phyloP scores from a whole-genome alignment of 2,888 invertebrate genomes.

The Clanis bilineata region DNA sequence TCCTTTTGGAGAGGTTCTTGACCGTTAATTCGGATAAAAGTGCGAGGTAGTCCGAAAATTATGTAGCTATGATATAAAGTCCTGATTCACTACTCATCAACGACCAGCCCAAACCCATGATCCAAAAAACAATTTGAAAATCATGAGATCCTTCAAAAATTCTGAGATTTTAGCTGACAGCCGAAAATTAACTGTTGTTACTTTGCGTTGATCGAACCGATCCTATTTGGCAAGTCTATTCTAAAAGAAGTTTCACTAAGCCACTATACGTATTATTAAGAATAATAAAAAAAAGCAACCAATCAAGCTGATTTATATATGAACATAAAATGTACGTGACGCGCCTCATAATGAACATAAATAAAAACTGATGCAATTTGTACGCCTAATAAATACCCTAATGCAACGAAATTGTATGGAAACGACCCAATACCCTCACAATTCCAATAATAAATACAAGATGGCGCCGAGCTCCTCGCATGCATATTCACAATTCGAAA shows the following conservation, averaged over 20 bases:
- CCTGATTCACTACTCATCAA: neutral
- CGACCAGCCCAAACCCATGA: too few relatives aligned
- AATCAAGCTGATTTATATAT: too few relatives aligned
- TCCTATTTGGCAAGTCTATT: too few relatives aligned
- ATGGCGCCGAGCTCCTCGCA: constrained; percentile 8
- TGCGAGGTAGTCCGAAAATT: neutral
- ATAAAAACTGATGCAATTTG: neutral
- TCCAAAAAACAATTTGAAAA: too few relatives aligned
- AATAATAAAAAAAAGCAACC: too few relatives aligned
- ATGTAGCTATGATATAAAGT: too few relatives aligned
- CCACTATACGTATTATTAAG: too few relatives aligned
- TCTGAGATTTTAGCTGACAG: too few relatives aligned
- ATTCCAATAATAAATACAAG: constrained; percentile 4
- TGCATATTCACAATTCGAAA: constrained; percentile 34
- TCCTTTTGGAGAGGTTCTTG: neutral
- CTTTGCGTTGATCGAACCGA: too few relatives aligned
- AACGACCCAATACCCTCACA: neutral
- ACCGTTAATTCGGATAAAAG: neutral
- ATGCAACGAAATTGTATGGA: neutral
- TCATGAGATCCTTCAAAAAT: too few relatives aligned
- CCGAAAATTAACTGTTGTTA: too few relatives aligned
- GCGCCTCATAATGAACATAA: neutral
- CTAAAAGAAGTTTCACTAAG: too few relatives aligned
- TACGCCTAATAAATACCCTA: neutral
- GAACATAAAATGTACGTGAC: neutral